These are phyloP conservation scores for Platichthys stellatus DNA, from an alignment of 2,113 vertebrate species.

Conservation along the genomic window DNA sequence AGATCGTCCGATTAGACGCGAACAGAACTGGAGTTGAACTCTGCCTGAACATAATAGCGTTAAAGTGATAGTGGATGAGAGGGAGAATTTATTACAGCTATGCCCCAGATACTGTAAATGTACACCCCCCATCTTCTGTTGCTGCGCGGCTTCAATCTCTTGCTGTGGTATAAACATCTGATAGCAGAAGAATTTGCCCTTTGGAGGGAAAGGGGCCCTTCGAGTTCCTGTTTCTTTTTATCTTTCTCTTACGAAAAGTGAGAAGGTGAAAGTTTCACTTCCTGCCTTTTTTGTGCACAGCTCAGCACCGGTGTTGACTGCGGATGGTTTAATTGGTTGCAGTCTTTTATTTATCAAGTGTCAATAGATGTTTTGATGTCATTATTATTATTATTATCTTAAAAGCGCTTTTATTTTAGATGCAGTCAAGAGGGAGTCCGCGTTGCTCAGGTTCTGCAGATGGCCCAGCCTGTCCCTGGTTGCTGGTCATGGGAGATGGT, in stretches of 20 bases:
- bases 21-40: slow-evolving; percentile 18
- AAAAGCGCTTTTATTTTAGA: background rate
- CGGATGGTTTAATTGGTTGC: background rate
- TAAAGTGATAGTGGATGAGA: slow-evolving; percentile 36
- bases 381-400: no score
- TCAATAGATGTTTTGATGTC: background rate
- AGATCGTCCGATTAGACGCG: slow-evolving; percentile 20
- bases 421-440: slow-evolving; percentile 38
- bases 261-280: slow-evolving; percentile 69
- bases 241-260: slow-evolving; percentile 31
- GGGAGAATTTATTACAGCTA: slow-evolving; percentile 45
- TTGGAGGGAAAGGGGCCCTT: slow-evolving; percentile 46
- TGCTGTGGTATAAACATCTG: slow-evolving; percentile 71
- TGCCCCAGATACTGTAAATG: slow-evolving; percentile 64
- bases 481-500: slow-evolving; percentile 68
- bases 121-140: slow-evolving; percentile 23
- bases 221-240: slow-evolving; percentile 59
- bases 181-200: slow-evolving; percentile 75
- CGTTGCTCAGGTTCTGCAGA: slow-evolving; percentile 37
- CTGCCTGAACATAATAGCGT: slow-evolving; percentile 16
- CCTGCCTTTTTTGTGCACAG: slow-evolving; percentile 36
- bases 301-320: background rate
- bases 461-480: slow-evolving; percentile 49
- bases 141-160: slow-evolving; percentile 49
- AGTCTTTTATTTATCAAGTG: background rate